Conservation (phyloP, 2,113 vertebrate species). For the Passerina amoena region DNA sequence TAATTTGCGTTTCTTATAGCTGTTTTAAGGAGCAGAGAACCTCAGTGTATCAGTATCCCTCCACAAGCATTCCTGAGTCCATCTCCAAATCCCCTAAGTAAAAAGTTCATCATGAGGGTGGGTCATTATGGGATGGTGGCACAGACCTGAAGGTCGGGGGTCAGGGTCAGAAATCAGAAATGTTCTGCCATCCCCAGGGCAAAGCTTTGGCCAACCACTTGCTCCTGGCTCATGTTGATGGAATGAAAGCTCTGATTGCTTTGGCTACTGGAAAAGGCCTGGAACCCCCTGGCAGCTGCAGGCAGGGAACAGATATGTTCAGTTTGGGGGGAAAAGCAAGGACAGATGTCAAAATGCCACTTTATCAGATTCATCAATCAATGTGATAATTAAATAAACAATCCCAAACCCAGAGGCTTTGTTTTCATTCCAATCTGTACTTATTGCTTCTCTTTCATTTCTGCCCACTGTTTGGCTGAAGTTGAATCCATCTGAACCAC, state of each 20-base stretch:
- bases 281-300: background rate
- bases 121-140: background rate
- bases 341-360: background rate
- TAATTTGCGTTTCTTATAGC: background rate
- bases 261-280: background rate
- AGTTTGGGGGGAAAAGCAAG: background rate
- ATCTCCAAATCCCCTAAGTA: background rate
- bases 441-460: background rate
- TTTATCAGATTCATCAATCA: background rate
- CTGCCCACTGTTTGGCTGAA: background rate
- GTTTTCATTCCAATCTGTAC: background rate
- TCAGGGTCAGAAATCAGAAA: background rate
- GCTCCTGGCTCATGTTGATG: background rate
- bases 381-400: background rate
- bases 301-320: background rate
- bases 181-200: background rate
- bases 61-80: background rate
- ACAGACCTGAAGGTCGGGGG: background rate
- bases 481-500: background rate
- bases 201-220: fast-evolving
- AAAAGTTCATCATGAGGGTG: background rate
- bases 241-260: background rate
- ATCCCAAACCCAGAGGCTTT: background rate
- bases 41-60: background rate
- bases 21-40: background rate